Conservation (phyloP, 2,888 invertebrate species). For the Tachina fera region DNA sequence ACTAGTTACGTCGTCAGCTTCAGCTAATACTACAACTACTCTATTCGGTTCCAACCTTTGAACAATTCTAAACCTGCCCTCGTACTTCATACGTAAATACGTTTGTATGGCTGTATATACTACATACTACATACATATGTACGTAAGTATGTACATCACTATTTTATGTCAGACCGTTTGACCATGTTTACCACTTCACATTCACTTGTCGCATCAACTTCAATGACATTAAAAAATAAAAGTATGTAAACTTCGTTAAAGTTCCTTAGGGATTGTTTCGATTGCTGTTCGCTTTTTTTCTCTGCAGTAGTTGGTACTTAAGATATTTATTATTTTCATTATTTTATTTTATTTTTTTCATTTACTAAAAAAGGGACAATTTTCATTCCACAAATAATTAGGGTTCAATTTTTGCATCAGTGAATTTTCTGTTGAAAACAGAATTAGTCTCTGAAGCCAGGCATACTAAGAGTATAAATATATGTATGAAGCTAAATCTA, state of each 20-base stretch:
- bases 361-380: slow-evolving; percentile 55
- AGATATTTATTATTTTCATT: slow-evolving; percentile 29
- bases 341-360: slow-evolving; percentile 20
- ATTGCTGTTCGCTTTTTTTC: slow-evolving; percentile 39
- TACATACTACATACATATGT: too few species aligned
- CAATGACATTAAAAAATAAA: slow-evolving; percentile 70
- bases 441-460: not conserved
- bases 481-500: slow-evolving; percentile 32
- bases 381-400: slow-evolving; percentile 70
- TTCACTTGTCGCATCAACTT: slow-evolving; percentile 70
- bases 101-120: not conserved
- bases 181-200: slow-evolving; percentile 50
- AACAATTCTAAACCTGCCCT: not conserved
- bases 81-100: not conserved
- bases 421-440: slow-evolving; percentile 61
- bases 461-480: not conserved
- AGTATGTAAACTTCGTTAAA: slow-evolving; percentile 71
- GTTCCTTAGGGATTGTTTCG: slow-evolving; percentile 67
- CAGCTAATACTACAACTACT: too few species aligned
- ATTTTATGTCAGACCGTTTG: slow-evolving; percentile 33
- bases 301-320: slow-evolving; percentile 14
- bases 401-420: slow-evolving; percentile 70
- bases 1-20: too few species aligned
- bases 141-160: slow-evolving; percentile 7
- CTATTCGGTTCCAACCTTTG: too few species aligned